Evolutionary conservation across 2,113 vertebrate species (phyloP).

Genomic region (Plecotus auritus): DNA sequence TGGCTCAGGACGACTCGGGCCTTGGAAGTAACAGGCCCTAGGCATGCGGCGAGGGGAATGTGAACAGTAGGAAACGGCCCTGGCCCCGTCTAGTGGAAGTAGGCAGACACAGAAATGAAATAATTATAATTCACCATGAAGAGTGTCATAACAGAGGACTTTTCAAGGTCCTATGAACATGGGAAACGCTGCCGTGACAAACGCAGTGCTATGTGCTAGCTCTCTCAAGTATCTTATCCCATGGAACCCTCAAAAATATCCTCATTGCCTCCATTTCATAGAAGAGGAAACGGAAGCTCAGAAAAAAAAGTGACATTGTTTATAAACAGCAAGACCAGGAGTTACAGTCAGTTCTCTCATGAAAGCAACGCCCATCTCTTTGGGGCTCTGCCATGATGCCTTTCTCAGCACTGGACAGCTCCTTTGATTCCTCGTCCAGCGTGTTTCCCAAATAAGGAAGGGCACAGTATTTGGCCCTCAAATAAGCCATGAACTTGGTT

Average conservation of each 20-base stretch:
- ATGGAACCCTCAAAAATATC: neutral
- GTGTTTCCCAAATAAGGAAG: neutral
- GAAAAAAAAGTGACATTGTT: neutral
- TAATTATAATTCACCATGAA: neutral
- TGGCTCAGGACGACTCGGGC: neutral
- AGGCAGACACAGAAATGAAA: neutral
- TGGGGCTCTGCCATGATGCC: neutral
- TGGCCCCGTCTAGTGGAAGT: neutral
- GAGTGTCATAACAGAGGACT: neutral
- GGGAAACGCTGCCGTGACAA: neutral
- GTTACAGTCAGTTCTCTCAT: neutral
- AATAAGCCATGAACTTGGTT: neutral
- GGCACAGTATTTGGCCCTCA: neutral
- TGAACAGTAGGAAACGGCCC: neutral
- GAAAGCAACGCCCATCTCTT: neutral
- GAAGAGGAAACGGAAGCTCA: neutral
- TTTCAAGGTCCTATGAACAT: neutral
- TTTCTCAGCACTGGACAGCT: neutral
- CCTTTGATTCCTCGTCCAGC: neutral
- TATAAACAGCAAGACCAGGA: neutral
- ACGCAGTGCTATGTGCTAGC: neutral
- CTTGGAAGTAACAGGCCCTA: neutral
- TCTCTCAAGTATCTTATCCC: neutral
- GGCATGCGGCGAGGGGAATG: rapidly evolving
- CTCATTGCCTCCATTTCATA: neutral